Percentiles rank a stretch among this genome's conserved stretches.
Evolutionary conservation across 2,113 vertebrate genomes (phyloP).

Genomic region (Psilopogon haemacephalus): DNA sequence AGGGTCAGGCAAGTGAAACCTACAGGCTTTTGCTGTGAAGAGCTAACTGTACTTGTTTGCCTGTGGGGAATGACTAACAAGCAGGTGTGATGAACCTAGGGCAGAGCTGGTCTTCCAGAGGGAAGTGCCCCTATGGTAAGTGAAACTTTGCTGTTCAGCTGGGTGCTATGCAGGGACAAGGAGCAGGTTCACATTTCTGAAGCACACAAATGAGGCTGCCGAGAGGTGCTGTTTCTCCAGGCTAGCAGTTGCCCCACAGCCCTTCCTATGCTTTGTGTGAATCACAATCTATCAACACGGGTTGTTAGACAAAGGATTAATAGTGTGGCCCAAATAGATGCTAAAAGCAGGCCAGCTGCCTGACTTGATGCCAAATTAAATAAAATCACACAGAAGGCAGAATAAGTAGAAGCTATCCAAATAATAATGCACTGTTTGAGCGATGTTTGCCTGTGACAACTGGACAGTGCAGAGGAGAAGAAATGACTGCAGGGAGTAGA

Average conservation of each 20-base stretch:
- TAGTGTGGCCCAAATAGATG: neutral
- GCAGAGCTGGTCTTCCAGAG: accelerated
- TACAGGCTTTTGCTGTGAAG: neutral
- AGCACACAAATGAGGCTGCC: neutral
- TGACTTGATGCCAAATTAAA: neutral
- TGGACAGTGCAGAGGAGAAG: neutral
- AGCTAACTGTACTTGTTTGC: too few species aligned
- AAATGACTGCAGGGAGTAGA: accelerated
- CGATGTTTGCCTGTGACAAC: neutral
- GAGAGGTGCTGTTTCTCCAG: too few species aligned
- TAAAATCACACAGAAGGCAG: accelerated
- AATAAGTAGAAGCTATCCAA: neutral
- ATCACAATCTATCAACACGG: neutral
- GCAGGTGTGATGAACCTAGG: accelerated
- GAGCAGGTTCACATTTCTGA: accelerated
- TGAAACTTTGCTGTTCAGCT: accelerated
- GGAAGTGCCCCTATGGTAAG: too few species aligned
- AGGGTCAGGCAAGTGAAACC: accelerated
- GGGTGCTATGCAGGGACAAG: accelerated
- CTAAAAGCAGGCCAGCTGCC: neutral
- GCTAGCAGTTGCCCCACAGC: too few species aligned
- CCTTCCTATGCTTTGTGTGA: neutral
- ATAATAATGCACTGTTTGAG: accelerated
- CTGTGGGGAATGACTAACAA: accelerated
- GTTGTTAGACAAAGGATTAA: neutral